phyloP scores from a whole-genome alignment of 2,797 vertebrate genomes.

The Neostethus bicornis region DNA sequence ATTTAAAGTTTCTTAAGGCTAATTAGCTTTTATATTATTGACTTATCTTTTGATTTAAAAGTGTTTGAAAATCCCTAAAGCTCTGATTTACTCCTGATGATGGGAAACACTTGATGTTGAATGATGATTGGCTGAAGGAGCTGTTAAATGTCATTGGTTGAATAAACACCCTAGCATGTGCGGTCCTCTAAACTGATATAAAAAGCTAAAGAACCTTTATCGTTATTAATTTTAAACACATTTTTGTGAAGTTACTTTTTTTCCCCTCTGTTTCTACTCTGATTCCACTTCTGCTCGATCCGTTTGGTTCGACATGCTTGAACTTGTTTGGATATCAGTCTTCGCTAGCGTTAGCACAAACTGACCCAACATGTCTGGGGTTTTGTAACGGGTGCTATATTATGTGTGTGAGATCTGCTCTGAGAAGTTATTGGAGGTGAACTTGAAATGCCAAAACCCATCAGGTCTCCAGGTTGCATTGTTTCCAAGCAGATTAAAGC shows the following conservation, averaged over 20 bases:
- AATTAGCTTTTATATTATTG: no score
- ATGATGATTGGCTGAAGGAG: background rate
- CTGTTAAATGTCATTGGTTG: background rate
- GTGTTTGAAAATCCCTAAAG: no score
- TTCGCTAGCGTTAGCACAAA: background rate
- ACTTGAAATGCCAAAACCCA: constrained; percentile 20
- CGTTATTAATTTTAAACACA: no score
- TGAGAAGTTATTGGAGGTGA: constrained; percentile 15
- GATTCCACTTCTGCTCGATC: background rate
- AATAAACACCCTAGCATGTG: background rate
- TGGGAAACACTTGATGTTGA: no score
- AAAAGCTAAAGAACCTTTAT: no score
- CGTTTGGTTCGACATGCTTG: background rate
- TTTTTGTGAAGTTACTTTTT: background rate
- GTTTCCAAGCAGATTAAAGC: constrained; percentile 10
- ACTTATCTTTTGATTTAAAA: no score
- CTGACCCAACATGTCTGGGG: background rate
- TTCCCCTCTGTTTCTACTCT: background rate
- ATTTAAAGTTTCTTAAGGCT: no score
- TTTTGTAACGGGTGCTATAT: background rate
- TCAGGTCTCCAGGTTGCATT: constrained; percentile 12
- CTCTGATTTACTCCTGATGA: background rate
- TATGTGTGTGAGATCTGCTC: constrained; percentile 1
- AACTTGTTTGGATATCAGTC: constrained; percentile 5
- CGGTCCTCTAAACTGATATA: no score